Percentiles rank a stretch among this genome's conserved stretches.
phyloP scores from a whole-genome alignment of 2,888 invertebrate genomes.

The Dynastes hyllus region DNA sequence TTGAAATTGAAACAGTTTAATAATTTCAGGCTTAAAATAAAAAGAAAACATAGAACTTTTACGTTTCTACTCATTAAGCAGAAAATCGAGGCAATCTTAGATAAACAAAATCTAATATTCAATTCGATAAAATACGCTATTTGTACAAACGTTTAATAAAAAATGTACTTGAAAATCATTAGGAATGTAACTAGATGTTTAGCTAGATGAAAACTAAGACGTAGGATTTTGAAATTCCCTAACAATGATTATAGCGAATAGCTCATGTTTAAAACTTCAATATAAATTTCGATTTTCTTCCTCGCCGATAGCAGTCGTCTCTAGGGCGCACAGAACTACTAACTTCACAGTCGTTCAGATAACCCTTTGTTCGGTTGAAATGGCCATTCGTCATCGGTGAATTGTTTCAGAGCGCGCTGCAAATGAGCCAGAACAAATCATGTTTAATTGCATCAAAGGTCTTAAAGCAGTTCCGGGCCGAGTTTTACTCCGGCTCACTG shows the following conservation, averaged over 20 bases:
- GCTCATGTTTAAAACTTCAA: conserved; percentile 11
- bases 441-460: conserved; percentile 73
- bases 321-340: conserved; percentile 48
- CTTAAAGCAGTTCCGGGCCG: conserved; percentile 61
- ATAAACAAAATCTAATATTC: no score
- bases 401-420: conserved; percentile 64
- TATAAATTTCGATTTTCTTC: conserved; percentile 34
- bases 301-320: not conserved
- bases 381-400: conserved; percentile 69
- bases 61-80: no score
- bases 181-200: no score
- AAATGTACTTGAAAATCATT: no score
- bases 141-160: no score
- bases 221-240: no score
- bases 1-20: no score
- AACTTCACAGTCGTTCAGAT: conserved; percentile 69
- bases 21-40: no score
- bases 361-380: conserved; percentile 67
- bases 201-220: no score
- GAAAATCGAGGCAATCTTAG: no score
- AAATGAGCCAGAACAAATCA: conserved; percentile 71
- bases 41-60: no score
- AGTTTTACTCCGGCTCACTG: conserved; percentile 66
- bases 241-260: not conserved
- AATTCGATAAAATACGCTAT: no score